Conservation (phyloP, 2,113 vertebrate species). For the Misgurnus mizolepis region DNA sequence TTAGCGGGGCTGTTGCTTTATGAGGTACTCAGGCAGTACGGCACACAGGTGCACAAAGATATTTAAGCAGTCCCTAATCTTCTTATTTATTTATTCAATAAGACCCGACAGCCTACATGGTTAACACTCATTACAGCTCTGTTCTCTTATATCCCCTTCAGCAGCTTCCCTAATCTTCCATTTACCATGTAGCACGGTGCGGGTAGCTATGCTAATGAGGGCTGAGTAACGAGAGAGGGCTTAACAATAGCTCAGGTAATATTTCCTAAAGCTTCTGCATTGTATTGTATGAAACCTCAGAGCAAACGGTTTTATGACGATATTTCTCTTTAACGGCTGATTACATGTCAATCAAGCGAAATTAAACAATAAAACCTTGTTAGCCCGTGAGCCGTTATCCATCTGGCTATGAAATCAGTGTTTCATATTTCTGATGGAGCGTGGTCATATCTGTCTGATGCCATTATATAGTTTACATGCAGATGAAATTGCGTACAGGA, state of each 20-base stretch:
- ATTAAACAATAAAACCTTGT: constrained; percentile 19
- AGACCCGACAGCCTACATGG: constrained; percentile 39
- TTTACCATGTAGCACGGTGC: constrained; percentile 11
- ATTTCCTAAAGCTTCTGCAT: constrained; percentile 12
- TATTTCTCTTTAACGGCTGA: neutral
- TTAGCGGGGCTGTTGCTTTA: constrained; percentile 19
- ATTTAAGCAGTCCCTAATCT: constrained; percentile 50
- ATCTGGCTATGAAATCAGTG: neutral
- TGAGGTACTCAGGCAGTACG: constrained; percentile 25
- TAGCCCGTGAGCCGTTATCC: neutral
- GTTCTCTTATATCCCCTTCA: constrained; percentile 30
- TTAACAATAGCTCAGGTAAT: constrained; percentile 22
- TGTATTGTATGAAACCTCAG: constrained; percentile 16
- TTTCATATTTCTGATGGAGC: constrained; percentile 13
- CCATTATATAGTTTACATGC: constrained; percentile 35
- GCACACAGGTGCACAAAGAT: constrained; percentile 31
- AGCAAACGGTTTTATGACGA: constrained; percentile 8
- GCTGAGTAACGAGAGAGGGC: constrained; percentile 11
- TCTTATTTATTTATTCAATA: constrained; percentile 59
- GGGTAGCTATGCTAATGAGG: constrained; percentile 27
- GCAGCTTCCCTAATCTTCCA: constrained; percentile 38
- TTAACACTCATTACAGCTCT: constrained; percentile 47
- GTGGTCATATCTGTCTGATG: constrained; percentile 34
- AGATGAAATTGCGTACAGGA: constrained; percentile 24
- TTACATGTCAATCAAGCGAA: constrained; percentile 29